A percentile compares a stretch with the other conserved stretches of the same genome.
Conservation (phyloP, 2,113 vertebrate genomes). For the Boulengerochromis microlepis region DNA sequence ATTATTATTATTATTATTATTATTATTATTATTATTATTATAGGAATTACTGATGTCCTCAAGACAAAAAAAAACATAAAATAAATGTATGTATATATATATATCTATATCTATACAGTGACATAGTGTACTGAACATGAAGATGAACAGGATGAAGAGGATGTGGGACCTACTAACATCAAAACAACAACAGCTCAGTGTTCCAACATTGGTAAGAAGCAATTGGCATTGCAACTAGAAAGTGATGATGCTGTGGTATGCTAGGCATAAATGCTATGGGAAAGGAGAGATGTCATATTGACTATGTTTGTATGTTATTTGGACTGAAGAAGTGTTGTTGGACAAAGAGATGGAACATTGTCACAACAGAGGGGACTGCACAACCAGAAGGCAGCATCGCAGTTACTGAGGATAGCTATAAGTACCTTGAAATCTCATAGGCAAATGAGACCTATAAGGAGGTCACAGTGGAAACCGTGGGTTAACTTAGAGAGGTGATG, state of each 20-base stretch:
- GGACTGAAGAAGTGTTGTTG: neutral
- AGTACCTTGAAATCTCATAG: neutral
- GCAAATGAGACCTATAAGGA: neutral
- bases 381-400: neutral
- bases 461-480: neutral
- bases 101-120: neutral
- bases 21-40: neutral
- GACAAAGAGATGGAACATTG: neutral
- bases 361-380: neutral
- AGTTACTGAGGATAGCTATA: neutral
- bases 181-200: neutral
- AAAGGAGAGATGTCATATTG: neutral
- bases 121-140: neutral
- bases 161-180: neutral
- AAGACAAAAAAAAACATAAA: neutral
- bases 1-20: neutral
- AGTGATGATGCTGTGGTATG: neutral
- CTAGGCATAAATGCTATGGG: neutral
- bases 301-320: neutral
- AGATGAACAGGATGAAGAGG: neutral
- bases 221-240: neutral
- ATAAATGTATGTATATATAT: rapidly evolving
- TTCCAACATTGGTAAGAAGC: neutral
- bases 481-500: neutral
- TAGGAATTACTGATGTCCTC: slow-evolving; percentile 17